These are phyloP conservation scores for Montipora foliosa DNA, from an alignment of 64 coral and sea anemone genomes.

Conservation along the genomic window DNA sequence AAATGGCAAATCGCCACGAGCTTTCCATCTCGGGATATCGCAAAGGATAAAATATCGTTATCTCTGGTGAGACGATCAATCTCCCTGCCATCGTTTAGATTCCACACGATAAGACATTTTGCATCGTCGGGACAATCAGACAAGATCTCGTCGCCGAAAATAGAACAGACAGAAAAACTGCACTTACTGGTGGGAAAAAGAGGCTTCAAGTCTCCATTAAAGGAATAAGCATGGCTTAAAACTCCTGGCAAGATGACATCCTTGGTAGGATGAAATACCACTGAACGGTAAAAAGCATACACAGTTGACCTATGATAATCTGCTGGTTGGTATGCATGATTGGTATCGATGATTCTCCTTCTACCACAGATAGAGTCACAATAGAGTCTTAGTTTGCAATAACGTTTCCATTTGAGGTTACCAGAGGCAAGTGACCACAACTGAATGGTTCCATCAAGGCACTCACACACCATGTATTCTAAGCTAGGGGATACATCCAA, in stretches of 20 bases:
- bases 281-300: neutral
- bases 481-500: slow-evolving; percentile 20
- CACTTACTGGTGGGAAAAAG: neutral
- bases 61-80: neutral
- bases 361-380: too few species aligned
- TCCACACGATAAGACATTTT: too few species aligned
- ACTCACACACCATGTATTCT: slow-evolving; percentile 39
- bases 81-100: neutral
- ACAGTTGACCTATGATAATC: too few species aligned
- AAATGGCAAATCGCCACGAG: slow-evolving; percentile 1
- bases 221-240: neutral
- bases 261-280: slow-evolving; percentile 40
- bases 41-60: neutral
- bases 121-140: slow-evolving; percentile 7
- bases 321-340: too few species aligned
- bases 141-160: neutral
- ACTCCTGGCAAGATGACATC: slow-evolving; percentile 18
- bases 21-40: neutral
- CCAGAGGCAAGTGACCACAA: slow-evolving; percentile 20
- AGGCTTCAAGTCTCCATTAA: neutral
- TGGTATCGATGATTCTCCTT: too few species aligned
- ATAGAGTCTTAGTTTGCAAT: too few species aligned
- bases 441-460: neutral
- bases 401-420: slow-evolving; percentile 6
- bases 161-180: neutral